Base-by-base conservation (phyloP, 1,140 invertebrate genomes). In the Monomorium pharaonis region DNA sequence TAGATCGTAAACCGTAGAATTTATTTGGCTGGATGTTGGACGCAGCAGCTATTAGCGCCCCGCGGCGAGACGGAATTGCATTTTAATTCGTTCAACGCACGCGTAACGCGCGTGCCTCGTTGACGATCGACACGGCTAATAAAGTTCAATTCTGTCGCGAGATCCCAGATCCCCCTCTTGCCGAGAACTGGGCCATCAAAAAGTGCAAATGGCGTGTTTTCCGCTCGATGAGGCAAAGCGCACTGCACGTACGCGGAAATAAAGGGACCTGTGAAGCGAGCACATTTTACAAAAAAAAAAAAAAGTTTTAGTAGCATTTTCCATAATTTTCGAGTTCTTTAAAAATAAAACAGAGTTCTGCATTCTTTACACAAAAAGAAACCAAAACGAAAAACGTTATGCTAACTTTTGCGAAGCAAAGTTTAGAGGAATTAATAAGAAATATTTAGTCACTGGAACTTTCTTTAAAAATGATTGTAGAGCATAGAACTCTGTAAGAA, bases 1-100 rank as follows among this genome's bases (percentile, higher is more conserved):
- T 78, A 76, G 21, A 84, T 77, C 58, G 58, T 77, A 77, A 84
- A 78, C 58, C 47, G 42, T 77, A 44, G 60, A 56, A 84, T 69
- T 78, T 72, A 84, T 78, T 78, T 14, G 18, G 42, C 27, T 27
- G 54, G n/a, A 37, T 80, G 62, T 69, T 77, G 37, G 47, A 80
- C 44, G 9, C 30, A 24, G 44, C 10, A 69, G 63, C 77, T 42
- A 70, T 80, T 80, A 80, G 51, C 47, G 10, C 77, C 77, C 47
- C 62, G 47, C 33, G 33, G 77, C 42, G 42, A 63, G 6, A 14
- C 37, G 24, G 18, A 80, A 80, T 80, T 80, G 33, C 77, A 51
- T 80, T 80, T 80, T 69, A 80, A 70, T 80, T 80, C 77, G 63
- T 70, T 69, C 47, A 54, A 70, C 77, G 47, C 30, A 54, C 47